Evolutionary conservation across 2,113 vertebrate genomes (phyloP), one percentile per base, ranked within the genome.

Genomic region (Anser brachyrhynchus): DNA sequence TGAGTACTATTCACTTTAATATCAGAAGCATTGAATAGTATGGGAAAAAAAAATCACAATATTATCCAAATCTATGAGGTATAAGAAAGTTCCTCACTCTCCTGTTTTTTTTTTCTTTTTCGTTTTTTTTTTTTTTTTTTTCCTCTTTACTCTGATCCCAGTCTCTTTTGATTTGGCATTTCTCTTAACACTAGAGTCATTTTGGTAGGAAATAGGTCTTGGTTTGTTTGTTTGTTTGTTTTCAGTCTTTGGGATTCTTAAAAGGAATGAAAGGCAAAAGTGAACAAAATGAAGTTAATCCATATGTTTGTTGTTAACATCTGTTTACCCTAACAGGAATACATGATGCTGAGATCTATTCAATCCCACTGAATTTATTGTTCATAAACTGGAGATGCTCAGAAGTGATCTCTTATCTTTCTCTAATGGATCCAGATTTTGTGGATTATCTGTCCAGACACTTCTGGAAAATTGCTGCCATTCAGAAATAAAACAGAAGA

Each of bases 141-240:
- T 4, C 2, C 1, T 29, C 58, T 78, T n/a, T 46, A 46, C 4
- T 77, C 14, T 46, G 7, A 8, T 41, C 5, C 1, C 2, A n/a
- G 22, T 86, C 26, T 70, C 6, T 71, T 54, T 72, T 64, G 3
- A 29, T 49, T 59, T 76, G 4, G 2, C 8, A 13, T 59, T 89
- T 79, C 37, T 86, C 10, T 51, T 72, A 61, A 59, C 3, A 69
- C 2, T 65, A 19, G 4, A 20, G 3, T 25, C 1, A 41, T 65
- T 91, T 71, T 65, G 3, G 3, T 33, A 69, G 44, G 23, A 62
- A 11, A 54, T 25, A 25, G 19, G 20, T 46, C 46, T 46, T 46
- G 9, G 51, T 52, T 52, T 52, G 6, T 52, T 52, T 52, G 49
- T 52, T 52, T 3, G 3, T 21, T 26, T 43, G 52, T 77, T 1